Base-by-base conservation (phyloP, 2,113 vertebrate species). In the Pholis gunnellus region DNA sequence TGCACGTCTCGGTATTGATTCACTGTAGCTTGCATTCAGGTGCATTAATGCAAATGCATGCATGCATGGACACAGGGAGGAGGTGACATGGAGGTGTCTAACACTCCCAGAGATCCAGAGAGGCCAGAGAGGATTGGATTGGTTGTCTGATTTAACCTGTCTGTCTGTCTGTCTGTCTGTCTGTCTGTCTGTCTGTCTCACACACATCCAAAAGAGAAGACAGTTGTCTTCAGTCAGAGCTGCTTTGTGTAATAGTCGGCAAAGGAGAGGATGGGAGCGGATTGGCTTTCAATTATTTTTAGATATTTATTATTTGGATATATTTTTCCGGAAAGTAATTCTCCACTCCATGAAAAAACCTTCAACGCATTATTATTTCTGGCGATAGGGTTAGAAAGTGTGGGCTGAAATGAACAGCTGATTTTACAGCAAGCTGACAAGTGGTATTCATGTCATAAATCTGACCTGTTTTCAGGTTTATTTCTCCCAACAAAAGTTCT, bases 11-110 rank as follows among this genome's bases (percentile, higher is more conserved):
- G 11, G 56, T 72, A 84, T 89, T 84, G 88, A 90, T 91, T 91
- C 82, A 42, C 85, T 71, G 4, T 31, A 38, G 46, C 60, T 64
- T 75, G 50, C 68, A 69, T 57, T 34, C 34, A 11, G 72, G 38
- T 42, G 54, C 69, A 81, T 89, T 88, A 79, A 91, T 94, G 89
- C 89, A 87, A 90, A 92, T 93, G 50, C 50, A 84, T 88, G 85
- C 85, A 64, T n/a, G 20, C 70, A 71, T 81, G 31, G 31, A 31
- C 31, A 31, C 31, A 31, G 65, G 72, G 38, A 67, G 29, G 36
- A 72, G 42, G 77, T 78, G 82, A 90, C 77, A 84, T 67, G 50
- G 48, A 77, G 25, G 48, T 84, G 83, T 78, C 75, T 59, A 34
- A 77, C 71, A 71, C 46, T 61, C 68, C 29, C 29, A 34, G 66